A percentile compares a stretch with the other conserved stretches of the same genome.
phyloP scores from a whole-genome alignment of 2,113 vertebrate genomes.

The Perca flavescens region DNA sequence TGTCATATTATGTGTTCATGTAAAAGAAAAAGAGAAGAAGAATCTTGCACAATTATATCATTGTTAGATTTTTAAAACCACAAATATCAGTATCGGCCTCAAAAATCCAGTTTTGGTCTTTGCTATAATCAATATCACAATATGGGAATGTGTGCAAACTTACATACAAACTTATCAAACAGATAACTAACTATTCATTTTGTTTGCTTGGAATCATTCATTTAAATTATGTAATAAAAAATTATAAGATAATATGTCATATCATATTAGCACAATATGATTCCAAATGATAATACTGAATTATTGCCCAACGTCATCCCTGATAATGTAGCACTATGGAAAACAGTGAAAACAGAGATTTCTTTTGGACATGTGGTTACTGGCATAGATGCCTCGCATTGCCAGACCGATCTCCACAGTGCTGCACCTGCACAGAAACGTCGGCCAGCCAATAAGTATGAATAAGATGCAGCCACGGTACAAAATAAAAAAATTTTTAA shows the following conservation, averaged over 20 bases:
- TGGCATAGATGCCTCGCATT: too few relatives aligned
- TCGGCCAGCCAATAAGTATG: neutral
- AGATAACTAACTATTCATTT: neutral
- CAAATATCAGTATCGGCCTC: neutral
- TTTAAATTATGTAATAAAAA: neutral
- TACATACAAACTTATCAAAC: neutral
- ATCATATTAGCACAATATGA: neutral
- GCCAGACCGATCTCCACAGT: too few relatives aligned
- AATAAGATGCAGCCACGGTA: slow-evolving; percentile 8
- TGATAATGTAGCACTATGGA: neutral
- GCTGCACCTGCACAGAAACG: neutral
- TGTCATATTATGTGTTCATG: neutral
- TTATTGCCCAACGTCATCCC: neutral
- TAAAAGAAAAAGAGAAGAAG: neutral
- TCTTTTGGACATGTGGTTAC: too few relatives aligned
- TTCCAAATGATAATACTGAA: neutral
- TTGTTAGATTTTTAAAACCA: neutral
- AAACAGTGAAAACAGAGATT: slow-evolving; percentile 7
- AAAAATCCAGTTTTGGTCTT: neutral
- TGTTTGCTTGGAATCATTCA: neutral
- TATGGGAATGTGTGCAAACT: neutral
- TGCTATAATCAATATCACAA: neutral
- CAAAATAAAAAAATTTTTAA: neutral
- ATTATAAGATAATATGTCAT: neutral
- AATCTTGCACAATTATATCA: too few relatives aligned